Base-by-base conservation (phyloP, 2,888 invertebrate species). In the Cylloceria caligata region DNA sequence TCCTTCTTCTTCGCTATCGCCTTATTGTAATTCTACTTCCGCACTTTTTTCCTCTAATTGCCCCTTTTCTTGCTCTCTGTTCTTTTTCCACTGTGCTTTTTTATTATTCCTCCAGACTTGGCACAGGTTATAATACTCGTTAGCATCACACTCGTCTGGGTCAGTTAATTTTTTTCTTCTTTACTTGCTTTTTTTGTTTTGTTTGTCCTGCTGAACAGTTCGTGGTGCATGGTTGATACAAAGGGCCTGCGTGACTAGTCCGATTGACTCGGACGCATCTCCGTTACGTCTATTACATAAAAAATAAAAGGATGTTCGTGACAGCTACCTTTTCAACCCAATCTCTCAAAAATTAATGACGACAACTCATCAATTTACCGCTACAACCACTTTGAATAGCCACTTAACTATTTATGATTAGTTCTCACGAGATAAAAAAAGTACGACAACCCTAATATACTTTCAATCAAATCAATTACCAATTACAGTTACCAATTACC, bases 21-120 rank as follows among this genome's bases (percentile, higher is more conserved):
- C 72, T 49, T 45, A 45, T 27, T 71, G 27, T 49, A 72, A 64
- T 64, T 76, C 62, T 60, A 7, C 42, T 52, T 42, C 69, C 71
- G 16, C 19, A 30, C 42, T 75, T 79, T 39, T 69, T 68, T 45
- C 3, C 67, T 60, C 45, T 64, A 47, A 34, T 27, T 49, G 19
- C 24, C 7, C 64, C 34, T 36, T 45, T 47, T n/a, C 75, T 81
- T 69, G 69, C 72, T 47, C 62, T 76, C 55, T 62, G 79, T 73
- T 82, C 47, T 73, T 77, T 76, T 72, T 77, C 57, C 19, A 81
- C 74, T 72, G 39, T 80, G 72, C 39, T 62, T 71, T 47, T 39
- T 55, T 30, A 30, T 55, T 27, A 55, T 9, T 68, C 11, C 65
- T 45, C 36, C 52, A 45, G 57, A 24, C 71, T 64, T 72, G n/a